A percentile compares a stretch with the other conserved stretches of the same genome.
These are phyloP conservation scores for Macropus fuliginosus DNA, from an alignment of 2,797 vertebrate species.

Conservation along the genomic window DNA sequence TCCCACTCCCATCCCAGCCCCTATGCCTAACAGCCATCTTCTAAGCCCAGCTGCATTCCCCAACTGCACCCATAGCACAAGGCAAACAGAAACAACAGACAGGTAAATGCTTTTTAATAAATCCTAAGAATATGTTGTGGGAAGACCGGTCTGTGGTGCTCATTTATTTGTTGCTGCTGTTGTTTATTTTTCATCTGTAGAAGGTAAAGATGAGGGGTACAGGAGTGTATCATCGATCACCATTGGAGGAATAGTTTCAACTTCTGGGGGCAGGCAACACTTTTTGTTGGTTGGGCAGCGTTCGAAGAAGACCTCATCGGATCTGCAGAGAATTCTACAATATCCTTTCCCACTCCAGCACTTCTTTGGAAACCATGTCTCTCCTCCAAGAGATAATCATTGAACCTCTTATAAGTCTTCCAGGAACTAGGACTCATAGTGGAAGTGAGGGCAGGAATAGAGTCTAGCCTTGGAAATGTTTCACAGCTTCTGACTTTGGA, in stretches of 20 bases:
- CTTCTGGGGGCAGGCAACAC: slow-evolving; percentile 43
- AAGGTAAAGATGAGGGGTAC: slow-evolving; percentile 1
- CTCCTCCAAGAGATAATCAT: slow-evolving; percentile 26
- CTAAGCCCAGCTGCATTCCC: background rate
- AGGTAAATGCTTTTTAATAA: background rate
- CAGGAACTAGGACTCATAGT: background rate
- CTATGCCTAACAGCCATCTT: background rate
- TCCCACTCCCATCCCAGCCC: background rate
- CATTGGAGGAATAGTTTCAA: slow-evolving; percentile 40
- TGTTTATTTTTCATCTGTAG: background rate
- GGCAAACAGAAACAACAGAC: background rate
- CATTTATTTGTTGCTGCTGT: background rate
- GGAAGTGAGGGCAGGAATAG: background rate
- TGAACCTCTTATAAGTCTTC: slow-evolving; percentile 27
- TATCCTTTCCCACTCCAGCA: slow-evolving; percentile 55
- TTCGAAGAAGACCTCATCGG: slow-evolving; percentile 34
- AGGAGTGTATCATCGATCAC: background rate
- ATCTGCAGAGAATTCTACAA: slow-evolving; percentile 59
- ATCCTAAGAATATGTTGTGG: background rate
- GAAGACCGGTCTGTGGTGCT: background rate
- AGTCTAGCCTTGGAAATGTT: background rate
- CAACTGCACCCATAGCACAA: background rate
- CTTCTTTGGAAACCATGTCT: background rate
- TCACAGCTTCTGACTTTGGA: background rate
- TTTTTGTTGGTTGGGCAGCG: slow-evolving; percentile 47